Base-by-base conservation (phyloP, 2,888 invertebrate genomes). In the Cataglyphis albicans region DNA sequence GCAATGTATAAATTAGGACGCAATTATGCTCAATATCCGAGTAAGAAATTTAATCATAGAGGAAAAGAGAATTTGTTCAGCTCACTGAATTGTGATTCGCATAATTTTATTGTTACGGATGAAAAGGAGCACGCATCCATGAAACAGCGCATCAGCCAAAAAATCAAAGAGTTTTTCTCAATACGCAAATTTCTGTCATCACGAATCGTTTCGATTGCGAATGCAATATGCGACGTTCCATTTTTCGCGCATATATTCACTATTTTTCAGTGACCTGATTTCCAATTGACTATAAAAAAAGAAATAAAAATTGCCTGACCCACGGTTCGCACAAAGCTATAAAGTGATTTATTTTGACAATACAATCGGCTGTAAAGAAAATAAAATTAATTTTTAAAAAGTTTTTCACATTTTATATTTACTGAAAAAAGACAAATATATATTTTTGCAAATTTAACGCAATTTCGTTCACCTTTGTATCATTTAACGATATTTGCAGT, bases 101-200 rank as follows among this genome's bases (percentile, higher is more conserved):
- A 61, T 68, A 78, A 78, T 82, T 82, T 78, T 61, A 82, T 78
- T 78, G 38, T 73, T 68, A 63, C 35, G 52, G 4, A 44, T 3
- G 35, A 63, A 38, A 59, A 64, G 44, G 59, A 10, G 12, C 61
- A 25, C 41, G 15, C 15, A 1, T 63, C 29, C n/a, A 7, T 7
- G 25, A 41, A 2, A 29, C 18, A 64, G 18, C 59, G 18, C 9
- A 32, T 5, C 29, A 21, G 52, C n/a, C 7, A 5, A 9, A 70
- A 70, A n/a, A 18, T 18, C 6, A 18, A n/a, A 29, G n/a, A 29
- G n/a, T 18, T 41, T 70, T 41, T 5, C 32, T 32, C 74, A 32
- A 32, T 44, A 72, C 41, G 9, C 15, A 74, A 74, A 44, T 44
- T 29, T 29, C n/a, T 41, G 10, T 38, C 9, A 41, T 63, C 44